Base-by-base conservation (phyloP, 2,113 vertebrate species). In the Lophius piscatorius region DNA sequence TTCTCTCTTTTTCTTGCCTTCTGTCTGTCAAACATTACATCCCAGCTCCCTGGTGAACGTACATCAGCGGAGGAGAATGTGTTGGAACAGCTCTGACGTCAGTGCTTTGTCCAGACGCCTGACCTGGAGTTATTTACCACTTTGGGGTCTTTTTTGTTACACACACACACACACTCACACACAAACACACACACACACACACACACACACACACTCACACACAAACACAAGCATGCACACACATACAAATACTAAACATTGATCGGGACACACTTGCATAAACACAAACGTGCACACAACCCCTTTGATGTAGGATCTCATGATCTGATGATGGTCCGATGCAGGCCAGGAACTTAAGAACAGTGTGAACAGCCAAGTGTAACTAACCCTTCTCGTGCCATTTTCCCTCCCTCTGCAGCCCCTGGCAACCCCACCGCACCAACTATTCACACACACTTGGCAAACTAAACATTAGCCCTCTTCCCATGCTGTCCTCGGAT, bases 291-390 rank as follows among this genome's bases (percentile, higher is more conserved):
- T 4, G 28, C 28, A 48, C 23, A 39, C 40, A 36, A 16, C 46
- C 1, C 18, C 11, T 16, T 7, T 13, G n/a, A 41, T 41, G 39
- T 60, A 23, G 7, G 36, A 44, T 14, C 48, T 70, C 34, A 50
- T 29, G 50, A 49, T 36, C 38, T 21, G 24, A 4, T 47, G 28
- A n/a, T 54, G 45, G 28, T 48, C 52, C 12, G 39, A 38, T 9
- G 12, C 64, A 54, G 51, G 50, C 64, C 34, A 59, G 51, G 31
- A 13, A 39, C 41, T 45, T 5, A 14, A 46, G 49, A 78, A 81
- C 76, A 85, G 51, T 70, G 76, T 52, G 77, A 75, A 78, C 72
- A 74, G 69, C 46, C 79, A 75, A 78, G 80, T 83, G 84, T 81
- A 66, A 85, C 64, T 83, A 85, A 83, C 63, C 58, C 55, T 59